Conservation (phyloP, 2,797 vertebrate species). For the Pipistrellus pygmaeus region DNA sequence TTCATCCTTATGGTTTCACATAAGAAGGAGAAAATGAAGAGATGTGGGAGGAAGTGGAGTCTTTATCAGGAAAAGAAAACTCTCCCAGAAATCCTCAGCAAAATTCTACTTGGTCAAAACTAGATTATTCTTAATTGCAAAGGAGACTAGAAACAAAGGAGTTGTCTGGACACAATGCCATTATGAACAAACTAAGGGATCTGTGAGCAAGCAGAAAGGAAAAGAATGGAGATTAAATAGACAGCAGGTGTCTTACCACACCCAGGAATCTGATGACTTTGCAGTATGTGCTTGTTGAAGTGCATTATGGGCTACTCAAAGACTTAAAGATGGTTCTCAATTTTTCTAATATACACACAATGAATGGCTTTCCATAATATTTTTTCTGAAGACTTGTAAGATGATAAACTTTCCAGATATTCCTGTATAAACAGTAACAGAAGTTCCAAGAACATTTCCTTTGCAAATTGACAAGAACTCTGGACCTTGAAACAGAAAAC, state of each 20-base stretch:
- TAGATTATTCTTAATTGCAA: not conserved
- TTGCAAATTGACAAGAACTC: conserved; percentile 25
- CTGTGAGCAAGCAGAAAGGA: not conserved
- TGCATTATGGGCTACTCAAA: not conserved
- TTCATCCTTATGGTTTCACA: not conserved
- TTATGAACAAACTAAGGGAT: not conserved
- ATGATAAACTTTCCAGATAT: conserved; percentile 16
- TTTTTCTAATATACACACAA: not conserved
- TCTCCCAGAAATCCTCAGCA: not conserved
- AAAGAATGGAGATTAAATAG: not conserved
- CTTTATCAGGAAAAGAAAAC: not conserved
- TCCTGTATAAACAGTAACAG: not conserved
- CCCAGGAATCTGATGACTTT: not conserved
- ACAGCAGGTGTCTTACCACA: fast-evolving
- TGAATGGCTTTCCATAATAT: not conserved
- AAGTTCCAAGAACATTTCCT: not conserved
- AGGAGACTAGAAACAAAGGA: not conserved
- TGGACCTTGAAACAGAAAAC: not conserved
- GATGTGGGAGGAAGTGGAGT: not conserved
- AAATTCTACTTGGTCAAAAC: conserved; percentile 21
- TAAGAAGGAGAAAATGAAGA: not conserved
- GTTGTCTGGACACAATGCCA: not conserved
- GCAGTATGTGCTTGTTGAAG: not conserved
- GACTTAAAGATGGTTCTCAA: not conserved
- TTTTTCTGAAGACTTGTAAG: not conserved